Base-by-base conservation (phyloP, 2,888 invertebrate species). In the Cephus pulcher region DNA sequence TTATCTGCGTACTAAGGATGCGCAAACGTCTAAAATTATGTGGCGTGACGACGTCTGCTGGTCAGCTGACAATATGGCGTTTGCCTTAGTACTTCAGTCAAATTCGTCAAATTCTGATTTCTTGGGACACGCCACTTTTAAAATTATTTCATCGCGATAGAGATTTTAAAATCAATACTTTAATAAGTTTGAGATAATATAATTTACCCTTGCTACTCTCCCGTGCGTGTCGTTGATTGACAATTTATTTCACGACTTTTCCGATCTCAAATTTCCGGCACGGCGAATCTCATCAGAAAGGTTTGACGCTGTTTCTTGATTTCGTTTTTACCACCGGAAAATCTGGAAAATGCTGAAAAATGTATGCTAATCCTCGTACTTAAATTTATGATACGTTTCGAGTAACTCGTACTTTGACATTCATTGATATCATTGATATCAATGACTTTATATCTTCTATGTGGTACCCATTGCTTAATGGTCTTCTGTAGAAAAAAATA, bases 1-100 rank as follows among this genome's bases (percentile, higher is more conserved):
- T 23, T 56, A 56, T 9, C 56, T 56, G 56, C 23, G 56, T 56
- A 56, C 9, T 56, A 56, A 56, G 9, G 56, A 56, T 23, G 56
- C 56, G 56, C 56, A 56, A 23, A 23, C 56, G 56, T 23, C 56
- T 23, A 56, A 56, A 56, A 23, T 23, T 56, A 56, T 75, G 76
- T 78, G 79, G 79, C 81, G 82, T 82, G 81, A 79, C 84, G 80
- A 84, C 81, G 84, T 87, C 84, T 86, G 87, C 88, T 76, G 85
- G 81, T 88, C 86, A 85, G 85, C 82, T 83, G 82, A 85, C 56
- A 56, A 56, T 56, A 56, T 56, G 56, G 56, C 56, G 23, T 56
- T 56, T 23, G 56, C 56, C 56, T 23, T 56, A 23, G 23, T 56
- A 56, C 9, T 56, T 56, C 56, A 56, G 56, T 23, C 23, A 56